phyloP scores from a whole-genome alignment of 2,113 vertebrate genomes.

The Oceanites oceanicus region DNA sequence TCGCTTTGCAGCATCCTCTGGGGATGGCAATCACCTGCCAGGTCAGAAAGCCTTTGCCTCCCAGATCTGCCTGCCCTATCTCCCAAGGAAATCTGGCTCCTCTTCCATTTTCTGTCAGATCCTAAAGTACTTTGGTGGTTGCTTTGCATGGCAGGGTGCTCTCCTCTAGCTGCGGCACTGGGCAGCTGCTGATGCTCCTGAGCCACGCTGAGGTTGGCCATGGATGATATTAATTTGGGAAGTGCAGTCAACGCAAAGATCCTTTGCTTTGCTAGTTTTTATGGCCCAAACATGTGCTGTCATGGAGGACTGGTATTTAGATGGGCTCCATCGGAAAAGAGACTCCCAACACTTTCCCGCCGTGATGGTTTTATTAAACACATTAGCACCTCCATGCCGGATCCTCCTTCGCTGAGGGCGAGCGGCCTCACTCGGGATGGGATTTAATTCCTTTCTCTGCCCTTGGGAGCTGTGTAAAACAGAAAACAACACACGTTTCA shows the following conservation, averaged over 20 bases:
- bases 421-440: accelerated
- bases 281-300: background rate
- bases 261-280: background rate
- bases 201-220: accelerated
- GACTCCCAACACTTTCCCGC: background rate
- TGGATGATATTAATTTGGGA: background rate
- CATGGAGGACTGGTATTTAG: background rate
- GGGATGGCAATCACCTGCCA: background rate
- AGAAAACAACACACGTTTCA: background rate
- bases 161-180: accelerated
- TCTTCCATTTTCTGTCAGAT: background rate
- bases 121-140: background rate
- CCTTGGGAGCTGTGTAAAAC: background rate
- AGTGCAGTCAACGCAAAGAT: background rate
- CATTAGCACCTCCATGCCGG: background rate
- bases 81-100: background rate
- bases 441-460: background rate
- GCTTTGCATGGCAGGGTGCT: background rate
- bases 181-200: background rate
- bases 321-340: background rate
- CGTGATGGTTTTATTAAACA: background rate
- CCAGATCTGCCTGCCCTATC: background rate
- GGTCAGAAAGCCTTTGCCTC: background rate
- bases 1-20: background rate
- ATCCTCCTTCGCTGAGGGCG: background rate